These are phyloP conservation scores for Tretioscincus oriximinensis DNA, from an alignment of 2,113 vertebrate species.

Conservation along the genomic window DNA sequence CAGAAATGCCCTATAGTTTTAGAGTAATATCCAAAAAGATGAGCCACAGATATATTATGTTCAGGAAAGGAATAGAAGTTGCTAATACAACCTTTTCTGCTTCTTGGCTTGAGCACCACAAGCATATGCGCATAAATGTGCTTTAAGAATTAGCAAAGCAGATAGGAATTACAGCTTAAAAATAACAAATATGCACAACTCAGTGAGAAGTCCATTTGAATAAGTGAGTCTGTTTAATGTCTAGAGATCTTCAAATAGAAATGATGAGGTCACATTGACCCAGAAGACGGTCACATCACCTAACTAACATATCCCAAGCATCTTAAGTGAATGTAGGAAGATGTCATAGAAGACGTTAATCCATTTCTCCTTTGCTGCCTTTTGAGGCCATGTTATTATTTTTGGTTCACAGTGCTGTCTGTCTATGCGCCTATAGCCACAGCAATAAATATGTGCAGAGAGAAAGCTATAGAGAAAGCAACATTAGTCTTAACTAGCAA, in stretches of 20 bases:
- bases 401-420: not conserved
- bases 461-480: not conserved
- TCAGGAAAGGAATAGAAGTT: not conserved
- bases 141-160: not conserved
- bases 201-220: not conserved
- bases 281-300: not conserved
- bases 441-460: too few species aligned
- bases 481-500: not conserved
- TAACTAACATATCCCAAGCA: not conserved
- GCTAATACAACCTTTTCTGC: not conserved
- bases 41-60: not conserved
- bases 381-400: not conserved
- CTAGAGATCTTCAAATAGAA: not conserved
- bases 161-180: not conserved
- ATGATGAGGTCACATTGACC: not conserved
- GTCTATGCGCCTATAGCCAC: not conserved
- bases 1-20: not conserved
- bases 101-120: not conserved
- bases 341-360: not conserved
- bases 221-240: not conserved
- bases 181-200: not conserved
- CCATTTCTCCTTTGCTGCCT: not conserved
- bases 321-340: not conserved
- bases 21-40: not conserved
- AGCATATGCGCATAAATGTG: not conserved